Percentiles rank a stretch among this genome's conserved stretches.
Conservation (phyloP, 2,113 vertebrate genomes). For the Thamnaconus septentrionalis region DNA sequence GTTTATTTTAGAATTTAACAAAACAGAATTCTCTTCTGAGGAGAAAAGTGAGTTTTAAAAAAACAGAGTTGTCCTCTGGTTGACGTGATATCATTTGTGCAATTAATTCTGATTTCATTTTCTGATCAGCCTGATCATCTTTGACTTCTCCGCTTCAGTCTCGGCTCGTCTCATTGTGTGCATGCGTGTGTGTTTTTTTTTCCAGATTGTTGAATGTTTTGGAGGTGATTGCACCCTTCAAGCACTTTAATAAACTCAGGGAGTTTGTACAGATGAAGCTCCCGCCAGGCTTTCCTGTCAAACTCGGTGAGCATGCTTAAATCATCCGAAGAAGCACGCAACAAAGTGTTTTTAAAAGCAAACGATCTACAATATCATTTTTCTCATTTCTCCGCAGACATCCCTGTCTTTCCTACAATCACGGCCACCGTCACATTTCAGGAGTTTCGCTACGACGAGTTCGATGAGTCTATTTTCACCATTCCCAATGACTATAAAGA, state of each 20-base stretch:
- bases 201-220: conserved; percentile 96
- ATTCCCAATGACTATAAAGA: conserved; percentile 96
- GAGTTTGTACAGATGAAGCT: conserved; percentile 99
- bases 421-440: conserved; percentile 99
- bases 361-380: background rate
- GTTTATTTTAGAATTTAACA: no score
- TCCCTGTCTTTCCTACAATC: conserved; percentile 97
- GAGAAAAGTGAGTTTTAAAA: no score
- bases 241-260: conserved; percentile 99
- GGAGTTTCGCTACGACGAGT: conserved; percentile 95
- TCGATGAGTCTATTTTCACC: conserved; percentile 88
- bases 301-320: conserved; percentile 83
- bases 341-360: background rate
- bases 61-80: no score
- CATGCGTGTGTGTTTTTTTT: background rate
- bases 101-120: no score
- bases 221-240: conserved; percentile 98
- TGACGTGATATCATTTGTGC: no score
- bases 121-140: no score
- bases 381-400: conserved; percentile 76
- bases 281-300: conserved; percentile 97
- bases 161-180: no score
- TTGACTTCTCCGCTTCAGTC: no score
- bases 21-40: no score
- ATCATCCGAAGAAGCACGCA: no score